These are phyloP conservation scores for Peromyscus melanophrys DNA, from an alignment of 2,797 vertebrate genomes.

Conservation along the genomic window DNA sequence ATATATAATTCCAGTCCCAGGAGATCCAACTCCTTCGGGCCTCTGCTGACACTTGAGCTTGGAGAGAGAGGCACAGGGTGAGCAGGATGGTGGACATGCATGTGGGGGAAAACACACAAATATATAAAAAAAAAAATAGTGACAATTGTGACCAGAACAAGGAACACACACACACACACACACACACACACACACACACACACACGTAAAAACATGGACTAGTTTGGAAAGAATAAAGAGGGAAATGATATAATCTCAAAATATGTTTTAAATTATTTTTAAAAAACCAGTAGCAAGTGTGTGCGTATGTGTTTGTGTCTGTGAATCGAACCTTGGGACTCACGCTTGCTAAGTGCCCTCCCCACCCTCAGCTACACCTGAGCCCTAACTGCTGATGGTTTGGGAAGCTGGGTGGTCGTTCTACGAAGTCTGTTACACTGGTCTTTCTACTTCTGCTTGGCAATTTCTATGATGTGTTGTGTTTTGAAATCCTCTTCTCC, in stretches of 20 bases:
- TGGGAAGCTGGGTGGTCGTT: slow-evolving; percentile 13
- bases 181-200: too few species aligned
- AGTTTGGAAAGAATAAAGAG: neutral
- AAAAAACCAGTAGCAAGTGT: neutral
- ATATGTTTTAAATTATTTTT: neutral
- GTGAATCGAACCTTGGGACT: neutral
- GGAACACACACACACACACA: neutral
- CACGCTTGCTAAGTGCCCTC: neutral
- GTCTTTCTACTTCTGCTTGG: slow-evolving; percentile 49
- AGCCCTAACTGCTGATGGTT: neutral
- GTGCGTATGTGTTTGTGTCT: neutral
- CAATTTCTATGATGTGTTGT: slow-evolving; percentile 2
- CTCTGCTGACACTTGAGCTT: neutral
- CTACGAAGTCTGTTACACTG: neutral
- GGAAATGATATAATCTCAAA: neutral
- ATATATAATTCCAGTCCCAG: neutral
- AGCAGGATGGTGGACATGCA: neutral
- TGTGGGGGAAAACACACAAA: neutral
- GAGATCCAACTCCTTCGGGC: neutral
- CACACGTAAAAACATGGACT: neutral
- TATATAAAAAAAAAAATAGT: neutral
- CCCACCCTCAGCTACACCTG: neutral
- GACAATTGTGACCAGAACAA: neutral
- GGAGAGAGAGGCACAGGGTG: neutral
- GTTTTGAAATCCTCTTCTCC: slow-evolving; percentile 16